Conservation (phyloP, 2,888 invertebrate genomes). For the Pomacea canaliculata region DNA sequence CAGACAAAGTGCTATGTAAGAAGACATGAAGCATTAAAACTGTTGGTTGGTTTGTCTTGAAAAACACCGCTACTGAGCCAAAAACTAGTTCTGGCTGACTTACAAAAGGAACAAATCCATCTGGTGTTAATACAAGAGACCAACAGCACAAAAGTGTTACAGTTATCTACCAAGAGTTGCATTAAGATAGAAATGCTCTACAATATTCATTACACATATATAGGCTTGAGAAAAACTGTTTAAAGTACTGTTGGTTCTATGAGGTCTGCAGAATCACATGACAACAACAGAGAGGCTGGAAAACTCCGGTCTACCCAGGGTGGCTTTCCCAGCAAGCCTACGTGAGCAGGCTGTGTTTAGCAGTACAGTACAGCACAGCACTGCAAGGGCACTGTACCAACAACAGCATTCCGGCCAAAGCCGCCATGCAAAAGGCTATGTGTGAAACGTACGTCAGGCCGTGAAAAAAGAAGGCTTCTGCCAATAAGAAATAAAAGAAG, state of each 20-base stretch:
- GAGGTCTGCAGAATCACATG: constrained; percentile 62
- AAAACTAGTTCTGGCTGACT: no score
- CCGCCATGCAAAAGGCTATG: constrained; percentile 35
- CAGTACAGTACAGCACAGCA: constrained; percentile 20
- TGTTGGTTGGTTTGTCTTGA: no score
- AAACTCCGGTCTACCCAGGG: constrained; percentile 4
- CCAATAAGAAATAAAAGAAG: constrained; percentile 30
- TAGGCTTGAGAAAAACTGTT: no score
- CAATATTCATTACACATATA: constrained; percentile 16
- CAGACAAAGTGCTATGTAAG: background rate
- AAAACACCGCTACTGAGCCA: no score
- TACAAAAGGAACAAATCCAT: no score
- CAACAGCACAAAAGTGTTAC: constrained; percentile 21
- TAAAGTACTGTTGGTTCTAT: constrained; percentile 21
- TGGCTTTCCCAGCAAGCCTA: background rate
- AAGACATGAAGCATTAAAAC: background rate
- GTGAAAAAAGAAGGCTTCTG: constrained; percentile 24
- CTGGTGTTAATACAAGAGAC: constrained; percentile 20
- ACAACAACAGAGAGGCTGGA: constrained; percentile 39
- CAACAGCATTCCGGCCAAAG: constrained; percentile 15
- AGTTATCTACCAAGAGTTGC: constrained; percentile 6
- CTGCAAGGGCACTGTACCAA: constrained; percentile 17
- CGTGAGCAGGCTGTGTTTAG: background rate
- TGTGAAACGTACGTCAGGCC: constrained; percentile 21
- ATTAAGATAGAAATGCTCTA: constrained; percentile 10